Evolutionary conservation across 2,888 invertebrate species (phyloP).

Genomic region (Penaeus monodon): DNA sequence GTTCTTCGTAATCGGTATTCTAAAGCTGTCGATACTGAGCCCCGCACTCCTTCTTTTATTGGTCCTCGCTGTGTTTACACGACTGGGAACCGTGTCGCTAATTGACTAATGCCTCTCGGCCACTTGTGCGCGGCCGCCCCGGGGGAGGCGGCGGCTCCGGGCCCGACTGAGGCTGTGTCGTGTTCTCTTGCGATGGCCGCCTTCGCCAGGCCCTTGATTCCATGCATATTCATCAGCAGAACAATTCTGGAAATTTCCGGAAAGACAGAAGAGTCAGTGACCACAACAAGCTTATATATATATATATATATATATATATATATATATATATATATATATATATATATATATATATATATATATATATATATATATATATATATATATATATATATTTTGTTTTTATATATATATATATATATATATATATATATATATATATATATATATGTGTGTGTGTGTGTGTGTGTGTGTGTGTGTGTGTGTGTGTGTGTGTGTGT

Average conservation of each 20-base stretch:
- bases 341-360: constrained; percentile 24
- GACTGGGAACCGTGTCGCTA: neutral
- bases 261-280: neutral
- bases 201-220: too few species aligned
- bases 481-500: constrained; percentile 2
- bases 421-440: neutral
- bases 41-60: constrained; percentile 23
- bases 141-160: neutral
- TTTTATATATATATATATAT: neutral
- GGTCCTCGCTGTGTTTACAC: constrained; percentile 15
- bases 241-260: neutral
- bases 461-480: neutral
- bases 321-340: constrained; percentile 5
- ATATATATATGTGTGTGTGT: neutral
- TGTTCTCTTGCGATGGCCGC: too few species aligned
- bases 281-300: neutral
- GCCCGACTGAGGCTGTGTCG: neutral
- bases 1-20: constrained; percentile 37
- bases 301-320: neutral
- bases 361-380: constrained; percentile 2
- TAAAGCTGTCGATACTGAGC: constrained; percentile 40
- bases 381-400: neutral
- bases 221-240: too few species aligned
- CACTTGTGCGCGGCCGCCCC: too few species aligned
- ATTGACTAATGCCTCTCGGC: neutral